Percentiles rank a stretch among this genome's conserved stretches.
phyloP scores from a whole-genome alignment of 2,797 vertebrate genomes.

The Capromys pilorides region DNA sequence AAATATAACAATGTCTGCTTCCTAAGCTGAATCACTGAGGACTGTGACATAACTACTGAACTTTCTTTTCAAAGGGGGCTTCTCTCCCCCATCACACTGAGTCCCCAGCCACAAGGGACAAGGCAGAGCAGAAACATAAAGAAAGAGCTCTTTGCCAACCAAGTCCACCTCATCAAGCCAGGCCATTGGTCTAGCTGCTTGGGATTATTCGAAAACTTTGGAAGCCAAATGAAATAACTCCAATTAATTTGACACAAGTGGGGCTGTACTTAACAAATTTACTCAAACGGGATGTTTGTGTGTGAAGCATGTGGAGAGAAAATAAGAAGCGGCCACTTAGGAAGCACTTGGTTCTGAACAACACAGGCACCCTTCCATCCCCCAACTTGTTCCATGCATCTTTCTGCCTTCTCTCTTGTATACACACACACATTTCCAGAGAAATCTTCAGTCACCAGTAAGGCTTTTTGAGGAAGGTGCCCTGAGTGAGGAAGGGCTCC shows the following conservation, averaged over 20 bases:
- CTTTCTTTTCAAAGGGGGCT: neutral
- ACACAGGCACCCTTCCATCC: neutral
- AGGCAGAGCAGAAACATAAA: neutral
- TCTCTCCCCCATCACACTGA: neutral
- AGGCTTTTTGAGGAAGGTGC: neutral
- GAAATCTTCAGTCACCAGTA: neutral
- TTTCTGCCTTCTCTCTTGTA: neutral
- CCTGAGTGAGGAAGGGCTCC: neutral
- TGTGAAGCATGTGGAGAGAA: slow-evolving; percentile 64
- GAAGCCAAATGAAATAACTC: neutral
- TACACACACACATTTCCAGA: neutral
- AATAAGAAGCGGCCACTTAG: slow-evolving; percentile 58
- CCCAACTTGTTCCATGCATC: neutral
- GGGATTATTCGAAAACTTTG: slow-evolving; percentile 19
- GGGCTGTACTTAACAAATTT: neutral
- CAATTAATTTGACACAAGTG: neutral
- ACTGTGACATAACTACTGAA: neutral
- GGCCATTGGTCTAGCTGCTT: neutral
- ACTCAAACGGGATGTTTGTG: neutral
- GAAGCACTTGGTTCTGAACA: neutral
- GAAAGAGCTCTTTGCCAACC: neutral
- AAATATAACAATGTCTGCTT: neutral
- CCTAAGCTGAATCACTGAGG: neutral
- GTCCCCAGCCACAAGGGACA: neutral
- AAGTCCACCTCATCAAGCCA: neutral